phyloP scores from a whole-genome alignment of 2,797 vertebrate genomes.

The Thamnophis elegans region DNA sequence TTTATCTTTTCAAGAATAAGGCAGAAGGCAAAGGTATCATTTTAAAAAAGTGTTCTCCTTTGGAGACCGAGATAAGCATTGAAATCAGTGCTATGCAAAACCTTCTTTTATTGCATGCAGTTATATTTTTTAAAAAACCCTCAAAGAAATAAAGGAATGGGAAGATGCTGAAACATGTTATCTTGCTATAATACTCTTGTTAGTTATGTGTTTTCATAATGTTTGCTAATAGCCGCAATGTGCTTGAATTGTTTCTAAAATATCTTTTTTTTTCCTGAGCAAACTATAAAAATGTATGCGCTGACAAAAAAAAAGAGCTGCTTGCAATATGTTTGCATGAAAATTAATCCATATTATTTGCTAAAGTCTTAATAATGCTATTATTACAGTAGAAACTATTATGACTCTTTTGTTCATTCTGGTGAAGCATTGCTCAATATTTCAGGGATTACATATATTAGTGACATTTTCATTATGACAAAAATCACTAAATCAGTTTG shows the following conservation, averaged over 20 bases:
- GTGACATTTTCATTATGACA: constrained; percentile 15
- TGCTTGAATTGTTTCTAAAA: constrained; percentile 3
- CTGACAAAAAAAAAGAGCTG: background rate
- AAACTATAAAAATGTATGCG: background rate
- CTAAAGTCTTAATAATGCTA: constrained; percentile 33
- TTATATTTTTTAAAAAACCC: background rate
- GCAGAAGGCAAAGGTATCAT: background rate
- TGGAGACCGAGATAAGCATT: background rate
- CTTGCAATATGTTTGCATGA: background rate
- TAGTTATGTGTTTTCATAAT: background rate
- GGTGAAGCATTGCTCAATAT: background rate
- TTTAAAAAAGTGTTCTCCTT: background rate
- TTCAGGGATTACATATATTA: background rate
- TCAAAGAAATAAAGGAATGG: background rate
- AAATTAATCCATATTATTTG: background rate
- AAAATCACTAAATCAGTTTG: background rate
- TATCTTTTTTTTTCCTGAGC: background rate
- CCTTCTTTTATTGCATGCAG: background rate
- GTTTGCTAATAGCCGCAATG: background rate
- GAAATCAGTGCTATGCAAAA: background rate
- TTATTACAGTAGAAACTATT: constrained; percentile 14
- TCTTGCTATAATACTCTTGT: background rate
- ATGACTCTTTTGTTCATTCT: background rate
- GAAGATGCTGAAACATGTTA: background rate
- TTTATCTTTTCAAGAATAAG: background rate